These are phyloP conservation scores for Aurelia sp. DNA, from an alignment of 30 jellyfish, hydroid and myxozoan species.

Conservation along the genomic window DNA sequence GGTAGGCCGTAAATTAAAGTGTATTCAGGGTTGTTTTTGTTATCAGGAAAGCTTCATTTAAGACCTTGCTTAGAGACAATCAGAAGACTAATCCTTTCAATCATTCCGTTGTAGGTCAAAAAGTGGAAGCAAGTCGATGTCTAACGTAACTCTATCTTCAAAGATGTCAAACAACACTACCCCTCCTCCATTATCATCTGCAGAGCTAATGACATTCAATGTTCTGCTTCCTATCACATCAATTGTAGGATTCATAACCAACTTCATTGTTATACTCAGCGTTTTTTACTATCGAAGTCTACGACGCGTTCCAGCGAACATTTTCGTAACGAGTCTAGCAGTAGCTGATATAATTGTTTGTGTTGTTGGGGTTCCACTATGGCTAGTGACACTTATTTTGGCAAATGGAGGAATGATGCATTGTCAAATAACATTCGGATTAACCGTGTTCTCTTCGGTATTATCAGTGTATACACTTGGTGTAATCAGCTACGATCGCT, in stretches of 20 bases:
- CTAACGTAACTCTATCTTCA: too few species aligned
- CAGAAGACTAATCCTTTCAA: too few species aligned
- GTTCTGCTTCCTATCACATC: conserved; percentile 81
- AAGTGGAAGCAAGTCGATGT: neutral
- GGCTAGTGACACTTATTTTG: conserved; percentile 73
- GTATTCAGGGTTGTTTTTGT: too few species aligned
- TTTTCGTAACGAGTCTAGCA: conserved; percentile 80
- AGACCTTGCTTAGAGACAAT: too few species aligned
- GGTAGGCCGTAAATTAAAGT: too few species aligned
- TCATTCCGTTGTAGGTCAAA: too few species aligned
- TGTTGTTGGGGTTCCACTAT: conserved; percentile 81
- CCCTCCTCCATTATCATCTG: conserved; percentile 32
- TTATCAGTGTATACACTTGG: conserved; percentile 85
- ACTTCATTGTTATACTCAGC: conserved; percentile 72
- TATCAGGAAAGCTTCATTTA: too few species aligned
- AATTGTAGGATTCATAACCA: conserved; percentile 74
- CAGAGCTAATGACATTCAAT: conserved; percentile 74
- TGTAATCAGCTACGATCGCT: conserved; percentile 85
- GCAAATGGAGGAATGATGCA: conserved; percentile 52
- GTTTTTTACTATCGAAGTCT: conserved; percentile 71
- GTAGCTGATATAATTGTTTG: conserved; percentile 81
- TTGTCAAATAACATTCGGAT: conserved; percentile 90
- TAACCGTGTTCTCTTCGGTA: conserved; percentile 64
- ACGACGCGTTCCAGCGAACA: conserved; percentile 73
- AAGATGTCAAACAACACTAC: conserved; percentile 44